These are phyloP conservation scores for Dioctria linearis DNA, from an alignment of 2,888 invertebrate species.

Conservation along the genomic window DNA sequence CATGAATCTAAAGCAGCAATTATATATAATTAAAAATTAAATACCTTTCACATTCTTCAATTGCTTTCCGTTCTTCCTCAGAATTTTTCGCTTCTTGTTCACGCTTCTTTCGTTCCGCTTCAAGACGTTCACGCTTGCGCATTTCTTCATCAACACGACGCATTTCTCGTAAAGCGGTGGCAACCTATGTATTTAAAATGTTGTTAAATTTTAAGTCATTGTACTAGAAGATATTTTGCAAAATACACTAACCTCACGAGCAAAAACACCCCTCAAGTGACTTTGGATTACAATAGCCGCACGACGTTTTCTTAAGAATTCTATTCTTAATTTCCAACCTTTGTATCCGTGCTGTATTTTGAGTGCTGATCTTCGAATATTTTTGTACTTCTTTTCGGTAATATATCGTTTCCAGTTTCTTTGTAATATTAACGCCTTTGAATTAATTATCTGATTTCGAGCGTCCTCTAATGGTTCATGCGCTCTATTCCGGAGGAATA, in stretches of 20 bases:
- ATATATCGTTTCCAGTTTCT: conserved; percentile 81
- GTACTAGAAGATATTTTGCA: no score
- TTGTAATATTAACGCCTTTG: conserved; percentile 83
- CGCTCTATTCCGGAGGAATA: conserved; percentile 85
- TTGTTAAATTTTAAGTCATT: background rate
- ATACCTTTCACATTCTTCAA: conserved; percentile 79
- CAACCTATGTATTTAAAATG: conserved; percentile 72
- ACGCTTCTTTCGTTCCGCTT: conserved; percentile 79
- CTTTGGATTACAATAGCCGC: conserved; percentile 90
- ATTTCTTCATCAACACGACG: conserved; percentile 88
- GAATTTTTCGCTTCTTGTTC: conserved; percentile 72
- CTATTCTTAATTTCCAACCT: conserved; percentile 87
- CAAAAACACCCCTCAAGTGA: conserved; percentile 90
- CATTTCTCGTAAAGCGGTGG: conserved; percentile 90
- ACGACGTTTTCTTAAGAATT: conserved; percentile 84
- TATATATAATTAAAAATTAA: background rate
- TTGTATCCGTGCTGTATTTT: conserved; percentile 88
- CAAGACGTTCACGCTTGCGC: conserved; percentile 81
- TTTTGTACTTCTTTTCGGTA: conserved; percentile 78
- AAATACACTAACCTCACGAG: conserved; percentile 78
- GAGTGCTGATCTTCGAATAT: conserved; percentile 78
- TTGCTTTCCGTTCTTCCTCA: conserved; percentile 72
- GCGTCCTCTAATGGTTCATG: conserved; percentile 89
- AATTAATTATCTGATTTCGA: conserved; percentile 79
- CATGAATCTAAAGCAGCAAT: no score